These are phyloP conservation scores for Enteromius afrohamiltoni DNA, from an alignment of 2,797 vertebrate species.

Conservation along the genomic window DNA sequence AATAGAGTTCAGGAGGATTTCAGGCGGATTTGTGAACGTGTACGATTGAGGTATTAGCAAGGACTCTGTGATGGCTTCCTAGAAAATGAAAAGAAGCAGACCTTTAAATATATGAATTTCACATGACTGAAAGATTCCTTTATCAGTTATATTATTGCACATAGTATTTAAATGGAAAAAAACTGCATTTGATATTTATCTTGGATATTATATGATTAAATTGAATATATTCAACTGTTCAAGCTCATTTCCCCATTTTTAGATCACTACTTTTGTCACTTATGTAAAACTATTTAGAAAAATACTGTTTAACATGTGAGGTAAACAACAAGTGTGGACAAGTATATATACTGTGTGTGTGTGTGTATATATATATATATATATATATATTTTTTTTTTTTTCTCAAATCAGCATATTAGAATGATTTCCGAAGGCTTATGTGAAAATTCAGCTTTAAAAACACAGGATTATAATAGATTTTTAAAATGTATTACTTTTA, in stretches of 20 bases:
- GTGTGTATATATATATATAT: too few species aligned
- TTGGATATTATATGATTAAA: not conserved
- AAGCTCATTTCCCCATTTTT: not conserved
- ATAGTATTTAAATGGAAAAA: not conserved
- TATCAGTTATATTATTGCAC: not conserved
- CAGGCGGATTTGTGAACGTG: conserved; percentile 28
- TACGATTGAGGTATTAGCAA: conserved; percentile 25
- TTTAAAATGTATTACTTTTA: not conserved
- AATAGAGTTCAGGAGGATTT: conserved; percentile 38
- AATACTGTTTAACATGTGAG: not conserved
- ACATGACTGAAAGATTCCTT: not conserved
- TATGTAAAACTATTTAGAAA: not conserved
- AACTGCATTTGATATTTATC: not conserved
- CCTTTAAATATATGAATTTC: not conserved
- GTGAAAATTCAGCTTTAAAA: not conserved
- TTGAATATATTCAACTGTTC: not conserved
- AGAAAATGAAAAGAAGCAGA: conserved; percentile 32
- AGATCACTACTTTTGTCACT: not conserved
- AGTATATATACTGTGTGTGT: too few species aligned
- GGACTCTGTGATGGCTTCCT: conserved; percentile 1
- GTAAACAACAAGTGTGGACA: too few species aligned
- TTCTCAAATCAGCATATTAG: not conserved
- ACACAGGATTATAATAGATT: not conserved
- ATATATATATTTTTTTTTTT: too few species aligned
- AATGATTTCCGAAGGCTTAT: not conserved